Base-by-base conservation (phyloP, 2,888 invertebrate species). In the Eristalis intricaria region DNA sequence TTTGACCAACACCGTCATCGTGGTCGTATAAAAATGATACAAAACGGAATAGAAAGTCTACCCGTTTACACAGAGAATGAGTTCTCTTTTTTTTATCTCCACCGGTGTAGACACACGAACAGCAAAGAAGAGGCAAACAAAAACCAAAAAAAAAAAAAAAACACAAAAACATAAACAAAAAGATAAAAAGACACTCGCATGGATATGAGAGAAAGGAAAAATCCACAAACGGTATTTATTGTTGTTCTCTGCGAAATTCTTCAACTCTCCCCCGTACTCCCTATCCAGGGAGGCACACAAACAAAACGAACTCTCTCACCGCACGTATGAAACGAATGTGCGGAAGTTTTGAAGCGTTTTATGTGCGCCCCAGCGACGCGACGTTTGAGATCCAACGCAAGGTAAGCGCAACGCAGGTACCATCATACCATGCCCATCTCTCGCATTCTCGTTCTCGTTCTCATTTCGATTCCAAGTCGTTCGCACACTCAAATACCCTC, bases 151-250 rank as follows among this genome's bases (percentile, higher is more conserved):
- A 15, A 22, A 65, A 65, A 65, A 19, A 40, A 38, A 75, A 1
- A 19, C 15, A 50, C 50, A n/a, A 35, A 63, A 64, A n/a, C 19
- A 50, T 50, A 50, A 58, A 75, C 23, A 56, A 56, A 65, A 23
- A 15, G 32, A 65, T 74, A 65, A 19, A 40, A 38, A 75, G 2
- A 19, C 15, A 50, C 50, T 50, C 50, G 19, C 50, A 50, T 50
- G 50, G 22, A 65, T 38, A 65, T 15, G 32, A 32, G n/a, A 38
- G 32, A 65, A 60, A 58, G 56, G 56, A 50, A 65, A 35, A 23
- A 64, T 58, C 56, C 38, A 19, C 60, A 26, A 74, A 69, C 69
- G 69, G 74, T 58, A 64, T 69, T 75, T 50, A 56, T 68, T 80
- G 68, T 74, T 50, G 56, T 38, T 74, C 38, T 68, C 26, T 58